Evolutionary conservation across 2,113 vertebrate genomes (phyloP).

Genomic region (Puffinus mauretanicus): DNA sequence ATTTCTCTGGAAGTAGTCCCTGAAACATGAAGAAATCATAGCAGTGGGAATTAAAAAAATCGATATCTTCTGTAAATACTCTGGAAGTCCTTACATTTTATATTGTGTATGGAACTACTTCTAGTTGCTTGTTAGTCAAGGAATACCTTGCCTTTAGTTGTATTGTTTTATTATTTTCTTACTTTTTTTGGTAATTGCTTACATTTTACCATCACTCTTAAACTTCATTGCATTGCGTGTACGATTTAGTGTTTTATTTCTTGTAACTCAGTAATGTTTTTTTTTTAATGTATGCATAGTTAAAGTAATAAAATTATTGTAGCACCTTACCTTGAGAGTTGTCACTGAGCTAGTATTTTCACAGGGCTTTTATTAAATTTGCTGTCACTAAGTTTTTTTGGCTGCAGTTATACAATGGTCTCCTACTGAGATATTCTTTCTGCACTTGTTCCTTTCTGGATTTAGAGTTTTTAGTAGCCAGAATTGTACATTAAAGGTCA

Average conservation of each 20-base stretch:
- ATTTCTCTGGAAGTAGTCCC: background rate
- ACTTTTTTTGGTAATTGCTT: background rate
- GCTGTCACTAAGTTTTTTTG: background rate
- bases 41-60: background rate
- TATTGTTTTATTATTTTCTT: slow-evolving; percentile 25
- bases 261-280: background rate
- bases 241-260: slow-evolving; percentile 45
- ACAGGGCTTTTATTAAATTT: slow-evolving; percentile 16
- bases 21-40: background rate
- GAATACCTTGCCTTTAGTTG: background rate
- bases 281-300: slow-evolving; percentile 10
- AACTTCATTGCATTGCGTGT: background rate
- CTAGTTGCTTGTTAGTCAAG: background rate
- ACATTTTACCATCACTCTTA: slow-evolving; percentile 22
- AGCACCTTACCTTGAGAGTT: slow-evolving; percentile 29
- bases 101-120: background rate
- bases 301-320: slow-evolving; percentile 36
- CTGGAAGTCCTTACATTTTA: background rate
- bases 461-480: background rate
- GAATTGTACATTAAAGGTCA: slow-evolving; percentile 17
- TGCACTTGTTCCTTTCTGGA: background rate
- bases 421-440: background rate
- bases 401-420: background rate
- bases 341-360: background rate
- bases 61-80: background rate